Evolutionary conservation across 2,797 vertebrate species (phyloP), one percentile per base, ranked within the genome.

Genomic region (Sebastes paucispinis): DNA sequence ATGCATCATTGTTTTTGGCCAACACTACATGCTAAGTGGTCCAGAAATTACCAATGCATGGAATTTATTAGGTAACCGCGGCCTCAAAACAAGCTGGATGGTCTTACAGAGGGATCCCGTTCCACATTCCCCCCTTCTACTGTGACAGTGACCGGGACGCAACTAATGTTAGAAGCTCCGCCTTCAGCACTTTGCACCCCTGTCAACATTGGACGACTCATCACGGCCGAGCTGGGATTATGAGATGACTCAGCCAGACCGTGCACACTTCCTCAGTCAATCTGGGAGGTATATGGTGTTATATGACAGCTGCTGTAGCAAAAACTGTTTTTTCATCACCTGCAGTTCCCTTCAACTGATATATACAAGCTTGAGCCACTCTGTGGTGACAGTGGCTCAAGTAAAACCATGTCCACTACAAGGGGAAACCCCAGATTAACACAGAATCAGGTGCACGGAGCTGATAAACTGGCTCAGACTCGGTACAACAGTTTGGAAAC

Each of bases 131-230:
- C 71, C 36, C 29, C 84, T 84, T 91, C 89, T 90, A 87, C 89
- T 84, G 80, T 91, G 91, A 92, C 92, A 82, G 87, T 71, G 83
- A 90, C 77, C 25, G 43, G 80, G 75, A 79, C 55, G 6, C 5
- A 81, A 90, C 92, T 94, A 94, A 94, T 93, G 91, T 85, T 93
- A 94, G 94, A 94, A 92, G 81, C 88, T 80, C 84, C 82, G 60
- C 77, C 90, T 89, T 92, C 91, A 94, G 93, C 93, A 91, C 82
- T 90, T 90, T 85, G 75, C 83, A 75, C 82, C 76, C 79, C 82
- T 47, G 87, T 92, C 86, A 89, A 89, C 89, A 91, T 89, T 69
- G 69, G 77, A 85, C 69, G 85, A 86, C 64, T 89, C 77, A 66
- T 78, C 65, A 54, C 43, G 39, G 72, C 43, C 6, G 11, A 88